Conservation (phyloP, 2,797 vertebrate species). For the Garrulus glandarius region DNA sequence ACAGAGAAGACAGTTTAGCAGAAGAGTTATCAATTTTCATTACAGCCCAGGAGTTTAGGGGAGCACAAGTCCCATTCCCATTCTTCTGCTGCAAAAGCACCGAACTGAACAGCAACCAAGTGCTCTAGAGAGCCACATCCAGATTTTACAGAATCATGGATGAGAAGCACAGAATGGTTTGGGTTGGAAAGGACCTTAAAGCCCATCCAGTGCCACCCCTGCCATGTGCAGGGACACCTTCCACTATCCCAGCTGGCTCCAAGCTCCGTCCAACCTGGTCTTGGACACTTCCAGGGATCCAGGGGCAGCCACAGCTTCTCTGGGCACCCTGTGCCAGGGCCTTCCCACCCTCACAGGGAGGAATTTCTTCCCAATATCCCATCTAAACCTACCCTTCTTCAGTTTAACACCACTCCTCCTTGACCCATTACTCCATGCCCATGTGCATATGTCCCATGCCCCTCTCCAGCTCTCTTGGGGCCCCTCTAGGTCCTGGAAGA, state of each 20-base stretch:
- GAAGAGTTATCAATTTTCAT: not conserved
- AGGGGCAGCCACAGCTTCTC: not conserved
- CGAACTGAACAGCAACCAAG: fast-evolving
- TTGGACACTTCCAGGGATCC: not conserved
- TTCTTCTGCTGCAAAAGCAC: not conserved
- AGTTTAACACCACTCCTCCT: not conserved
- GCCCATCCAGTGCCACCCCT: not conserved
- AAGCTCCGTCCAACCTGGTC: fast-evolving
- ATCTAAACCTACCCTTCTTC: not conserved
- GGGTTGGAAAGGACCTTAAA: not conserved
- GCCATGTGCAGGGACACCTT: not conserved
- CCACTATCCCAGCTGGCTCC: fast-evolving
- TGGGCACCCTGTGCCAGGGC: not conserved
- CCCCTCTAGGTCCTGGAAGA: not conserved
- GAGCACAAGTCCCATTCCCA: not conserved
- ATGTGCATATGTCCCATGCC: no score
- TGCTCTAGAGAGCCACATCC: fast-evolving
- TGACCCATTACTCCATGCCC: not conserved
- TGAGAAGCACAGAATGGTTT: not conserved
- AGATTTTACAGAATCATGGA: not conserved
- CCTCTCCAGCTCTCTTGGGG: not conserved
- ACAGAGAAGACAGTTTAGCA: not conserved
- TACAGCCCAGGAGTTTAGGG: not conserved
- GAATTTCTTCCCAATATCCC: not conserved
- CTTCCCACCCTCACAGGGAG: fast-evolving